Percentiles rank a stretch among this genome's conserved stretches.
Evolutionary conservation across 2,113 vertebrate genomes (phyloP).

Genomic region (Anarrhichthys ocellatus): DNA sequence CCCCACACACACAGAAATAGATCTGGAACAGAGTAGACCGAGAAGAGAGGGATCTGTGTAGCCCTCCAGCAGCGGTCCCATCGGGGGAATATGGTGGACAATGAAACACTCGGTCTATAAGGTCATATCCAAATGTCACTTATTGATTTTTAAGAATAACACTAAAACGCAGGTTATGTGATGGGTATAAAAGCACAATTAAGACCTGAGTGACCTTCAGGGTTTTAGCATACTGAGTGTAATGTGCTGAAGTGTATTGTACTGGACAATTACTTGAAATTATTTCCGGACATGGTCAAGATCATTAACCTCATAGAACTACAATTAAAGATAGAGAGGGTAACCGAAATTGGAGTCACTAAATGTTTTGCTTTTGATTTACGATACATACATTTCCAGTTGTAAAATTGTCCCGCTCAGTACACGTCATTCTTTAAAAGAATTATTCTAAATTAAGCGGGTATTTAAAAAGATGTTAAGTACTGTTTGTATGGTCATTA

Average conservation of each 20-base stretch:
- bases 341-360: not conserved
- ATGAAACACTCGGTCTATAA: conserved; percentile 48
- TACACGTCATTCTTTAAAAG: no score
- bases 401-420: not conserved
- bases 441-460: not conserved
- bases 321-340: not conserved
- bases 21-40: conserved; percentile 26
- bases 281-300: not conserved
- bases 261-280: not conserved
- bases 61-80: conserved; percentile 10
- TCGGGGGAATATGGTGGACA: conserved; percentile 19
- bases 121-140: conserved; percentile 71
- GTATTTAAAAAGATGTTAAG: not conserved
- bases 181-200: not conserved
- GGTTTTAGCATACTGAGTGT: not conserved
- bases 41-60: conserved; percentile 14
- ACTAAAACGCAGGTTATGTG: not conserved
- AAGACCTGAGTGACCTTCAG: not conserved
- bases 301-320: not conserved
- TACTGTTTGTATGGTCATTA: not conserved
- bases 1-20: conserved; percentile 23
- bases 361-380: no score
- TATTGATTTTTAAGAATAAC: conserved; percentile 51
- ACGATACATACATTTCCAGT: not conserved
- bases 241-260: not conserved